Evolutionary conservation across 2,888 invertebrate genomes (phyloP), one percentile per base, ranked within the genome.

Genomic region (Cyaniris semiargus): DNA sequence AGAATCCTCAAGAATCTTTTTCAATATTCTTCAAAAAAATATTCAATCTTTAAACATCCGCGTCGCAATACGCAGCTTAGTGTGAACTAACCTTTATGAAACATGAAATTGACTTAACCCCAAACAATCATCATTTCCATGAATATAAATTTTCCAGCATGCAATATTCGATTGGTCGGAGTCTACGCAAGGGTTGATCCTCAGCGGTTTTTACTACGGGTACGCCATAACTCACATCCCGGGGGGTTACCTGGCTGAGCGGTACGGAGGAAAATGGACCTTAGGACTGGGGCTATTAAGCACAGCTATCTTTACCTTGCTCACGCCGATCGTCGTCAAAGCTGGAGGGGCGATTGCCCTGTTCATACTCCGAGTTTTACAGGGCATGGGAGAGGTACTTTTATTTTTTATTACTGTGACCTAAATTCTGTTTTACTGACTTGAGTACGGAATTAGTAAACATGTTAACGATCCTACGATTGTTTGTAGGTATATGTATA

Each of bases 211-310:
- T 89, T 98, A 97, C 89, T 97, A 97, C 93, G 97, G 98, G 1
- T 98, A 98, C 87, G 95, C 97, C 3, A 87, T 97, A n/a, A 97
- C 97, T 0, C 98, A 98, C 83, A 89, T 98, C 76, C 98, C 98
- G 0, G 98, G 97, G 38, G 98, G 97, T 71, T 95, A 97, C 83
- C 88, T 98, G 79, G 96, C 98, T 0, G 97, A 97, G 83, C 95
- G 95, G 84, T 97, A 97, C 82, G 98, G 98, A 58, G 98, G 97
- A 7, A 98, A 98, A 90, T 96, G 97, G 94, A 96, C 97, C 1
- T 91, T 98, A 77, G 97, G 97, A 0, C 90, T 97, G 71, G 98
- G 98, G 8, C 95, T 98, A 21, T 89, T 98, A 10, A 96, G 96
- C 53, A 97, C 98, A 0, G 97, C 97, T 0, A 84, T 98, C 23